Evolutionary conservation across 1,140 invertebrate species (phyloP).

Genomic region (Cardiocondyla obscurior): DNA sequence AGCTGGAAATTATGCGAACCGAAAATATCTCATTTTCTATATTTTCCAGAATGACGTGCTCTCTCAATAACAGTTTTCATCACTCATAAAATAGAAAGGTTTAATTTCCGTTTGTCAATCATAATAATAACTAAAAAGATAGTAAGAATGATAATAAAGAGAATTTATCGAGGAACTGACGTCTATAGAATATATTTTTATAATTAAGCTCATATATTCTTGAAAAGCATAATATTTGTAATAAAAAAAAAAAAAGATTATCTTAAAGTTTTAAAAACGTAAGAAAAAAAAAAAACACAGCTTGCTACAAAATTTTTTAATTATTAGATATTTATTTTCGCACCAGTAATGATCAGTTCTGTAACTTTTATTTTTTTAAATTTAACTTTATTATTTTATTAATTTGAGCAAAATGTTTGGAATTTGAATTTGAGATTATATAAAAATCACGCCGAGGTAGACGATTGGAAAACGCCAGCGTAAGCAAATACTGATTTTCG

Average conservation of each 20-base stretch:
- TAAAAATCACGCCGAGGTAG: not conserved
- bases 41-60: not conserved
- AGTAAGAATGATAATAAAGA: not conserved
- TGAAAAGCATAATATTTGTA: not conserved
- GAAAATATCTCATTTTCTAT: not conserved
- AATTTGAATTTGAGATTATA: no score
- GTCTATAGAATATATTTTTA: not conserved
- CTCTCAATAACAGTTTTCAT: not conserved
- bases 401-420: no score
- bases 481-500: constrained; percentile 31
- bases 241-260: not conserved
- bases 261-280: not conserved
- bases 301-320: not conserved
- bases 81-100: not conserved
- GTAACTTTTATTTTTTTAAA: no score
- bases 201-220: not conserved
- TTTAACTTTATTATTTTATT: not conserved
- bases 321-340: not conserved
- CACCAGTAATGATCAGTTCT: not conserved
- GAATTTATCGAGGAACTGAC: not conserved
- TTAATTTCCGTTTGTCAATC: constrained; percentile 1
- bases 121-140: not conserved
- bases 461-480: not conserved
- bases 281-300: not conserved
- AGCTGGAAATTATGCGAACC: not conserved